Base-by-base conservation (phyloP, 2,113 vertebrate species). In the Neopipo cinnamomea region DNA sequence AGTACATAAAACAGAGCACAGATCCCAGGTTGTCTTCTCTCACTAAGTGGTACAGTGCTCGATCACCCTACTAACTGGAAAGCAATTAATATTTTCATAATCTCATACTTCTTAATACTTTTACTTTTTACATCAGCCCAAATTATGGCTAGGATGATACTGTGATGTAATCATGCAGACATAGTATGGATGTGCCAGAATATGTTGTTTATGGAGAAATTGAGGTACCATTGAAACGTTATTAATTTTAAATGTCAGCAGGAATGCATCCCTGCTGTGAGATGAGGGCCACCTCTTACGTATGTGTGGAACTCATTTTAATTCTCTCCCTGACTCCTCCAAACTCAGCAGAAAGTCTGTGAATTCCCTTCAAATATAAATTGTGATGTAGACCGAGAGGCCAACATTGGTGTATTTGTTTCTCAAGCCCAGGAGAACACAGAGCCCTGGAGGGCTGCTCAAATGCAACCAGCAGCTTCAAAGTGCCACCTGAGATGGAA, bases 1-100 rank as follows among this genome's bases (percentile, higher is more conserved):
- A 88, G n/a, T 0, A 0, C 22, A 11, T 3, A 20, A 88, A 8
- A 28, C 39, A 49, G 49, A 79, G 63, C 33, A 56, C 33, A 73
- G 20, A 66, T 31, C 18, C 28, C 1, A 8, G 9, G 14, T 3
- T 65, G 22, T 41, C 39, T 50, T 72, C 49, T 44, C 55, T 63
- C 0, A 0, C 58, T 53, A 70, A 88, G 18, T 33, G 35, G 11
- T 58, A 13, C 19, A 27, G 33, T 23, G 11, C 3, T 3, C 20
- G 10, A 42, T 75, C 73, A 62, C 21, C 25, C 23, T 33, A 22
- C 42, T 53, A 41, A 27, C 11, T 24, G 18, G 35, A 90, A 74
- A 93, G 37, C 49, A 62, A 78, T 50, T 52, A 14, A 15, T 44
- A 56, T 49, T 76, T 90, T 76, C 31, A 37, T 46, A 65, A 46